Percentiles rank a stretch among this genome's conserved stretches.
These are phyloP conservation scores for Brachionus calyciflorus DNA, from an alignment of 1,140 invertebrate species.

Conservation along the genomic window DNA sequence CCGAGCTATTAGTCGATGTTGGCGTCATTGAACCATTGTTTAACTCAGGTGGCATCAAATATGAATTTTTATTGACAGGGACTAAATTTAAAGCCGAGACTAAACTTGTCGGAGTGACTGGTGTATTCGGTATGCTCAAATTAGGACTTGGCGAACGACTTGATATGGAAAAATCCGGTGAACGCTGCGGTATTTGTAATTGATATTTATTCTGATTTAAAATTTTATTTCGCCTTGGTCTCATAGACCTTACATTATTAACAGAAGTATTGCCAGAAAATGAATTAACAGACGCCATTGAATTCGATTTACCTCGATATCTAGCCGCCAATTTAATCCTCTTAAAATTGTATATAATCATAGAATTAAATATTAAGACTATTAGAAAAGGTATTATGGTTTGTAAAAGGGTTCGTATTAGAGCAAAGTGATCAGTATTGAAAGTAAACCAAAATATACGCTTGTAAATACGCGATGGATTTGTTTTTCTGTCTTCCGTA, in stretches of 20 bases:
- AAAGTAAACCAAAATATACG: slow-evolving; percentile 2
- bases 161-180: slow-evolving; percentile 21
- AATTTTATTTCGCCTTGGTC: neutral
- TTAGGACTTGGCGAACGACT: slow-evolving; percentile 36
- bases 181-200: slow-evolving; percentile 2
- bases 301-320: slow-evolving; percentile 8
- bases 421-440: slow-evolving; percentile 13
- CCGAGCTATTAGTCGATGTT: slow-evolving; percentile 11
- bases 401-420: slow-evolving; percentile 18
- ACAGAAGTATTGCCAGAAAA: neutral
- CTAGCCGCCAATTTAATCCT: slow-evolving; percentile 21
- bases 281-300: slow-evolving; percentile 8
- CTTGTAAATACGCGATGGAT: neutral
- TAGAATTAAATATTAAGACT: slow-evolving; percentile 20
- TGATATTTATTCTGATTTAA: slow-evolving; percentile 11
- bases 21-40: slow-evolving; percentile 22
- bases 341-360: slow-evolving; percentile 44
- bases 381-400: slow-evolving; percentile 34
- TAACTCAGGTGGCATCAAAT: slow-evolving; percentile 3
- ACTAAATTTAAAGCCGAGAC: slow-evolving; percentile 29
- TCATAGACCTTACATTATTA: neutral
- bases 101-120: slow-evolving; percentile 25
- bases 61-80: neutral
- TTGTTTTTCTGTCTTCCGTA: neutral
- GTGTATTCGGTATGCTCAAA: slow-evolving; percentile 9